These are phyloP conservation scores for Aphelinus certus DNA, from an alignment of 1,140 invertebrate species.

Conservation along the genomic window DNA sequence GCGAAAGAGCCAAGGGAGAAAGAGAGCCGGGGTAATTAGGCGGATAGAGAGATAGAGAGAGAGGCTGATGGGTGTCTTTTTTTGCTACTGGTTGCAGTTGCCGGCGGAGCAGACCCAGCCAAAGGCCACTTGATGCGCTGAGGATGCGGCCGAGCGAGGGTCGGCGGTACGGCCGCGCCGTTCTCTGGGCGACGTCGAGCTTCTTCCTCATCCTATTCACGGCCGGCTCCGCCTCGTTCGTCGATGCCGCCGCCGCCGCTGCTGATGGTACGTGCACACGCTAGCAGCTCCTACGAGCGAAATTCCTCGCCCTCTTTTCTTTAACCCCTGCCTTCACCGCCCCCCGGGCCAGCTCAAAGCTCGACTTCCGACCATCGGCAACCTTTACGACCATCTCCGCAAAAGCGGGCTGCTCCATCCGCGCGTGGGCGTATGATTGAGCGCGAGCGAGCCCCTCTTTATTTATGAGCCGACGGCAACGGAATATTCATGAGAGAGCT, in stretches of 20 bases:
- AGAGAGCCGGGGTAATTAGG: conserved; percentile 31
- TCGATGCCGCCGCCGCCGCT: conserved; percentile 41
- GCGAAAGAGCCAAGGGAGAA: background rate
- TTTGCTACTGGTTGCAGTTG: conserved; percentile 41
- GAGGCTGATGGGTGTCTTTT: background rate
- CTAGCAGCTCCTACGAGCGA: background rate
- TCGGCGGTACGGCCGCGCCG: conserved; percentile 49
- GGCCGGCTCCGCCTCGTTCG: conserved; percentile 36
- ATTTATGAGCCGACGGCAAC: too few species aligned
- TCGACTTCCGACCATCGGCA: too few species aligned
- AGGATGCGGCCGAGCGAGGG: conserved; percentile 57
- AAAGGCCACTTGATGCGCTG: conserved; percentile 57
- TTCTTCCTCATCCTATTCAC: conserved; percentile 45
- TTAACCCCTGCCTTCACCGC: too few species aligned
- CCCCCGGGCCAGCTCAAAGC: too few species aligned
- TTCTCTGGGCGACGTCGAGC: conserved; percentile 54
- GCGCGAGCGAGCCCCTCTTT: too few species aligned
- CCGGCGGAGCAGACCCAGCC: conserved; percentile 19
- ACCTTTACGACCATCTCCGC: too few species aligned
- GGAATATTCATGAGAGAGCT: too few species aligned
- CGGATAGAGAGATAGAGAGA: background rate
- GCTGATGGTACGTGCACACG: background rate
- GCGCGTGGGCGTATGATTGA: too few species aligned
- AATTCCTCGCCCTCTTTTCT: too few species aligned
- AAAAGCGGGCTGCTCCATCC: too few species aligned